Percentiles rank a stretch among this genome's conserved stretches.
These are phyloP conservation scores for Hemicordylus capensis DNA, from an alignment of 2,113 vertebrate genomes.

Conservation along the genomic window DNA sequence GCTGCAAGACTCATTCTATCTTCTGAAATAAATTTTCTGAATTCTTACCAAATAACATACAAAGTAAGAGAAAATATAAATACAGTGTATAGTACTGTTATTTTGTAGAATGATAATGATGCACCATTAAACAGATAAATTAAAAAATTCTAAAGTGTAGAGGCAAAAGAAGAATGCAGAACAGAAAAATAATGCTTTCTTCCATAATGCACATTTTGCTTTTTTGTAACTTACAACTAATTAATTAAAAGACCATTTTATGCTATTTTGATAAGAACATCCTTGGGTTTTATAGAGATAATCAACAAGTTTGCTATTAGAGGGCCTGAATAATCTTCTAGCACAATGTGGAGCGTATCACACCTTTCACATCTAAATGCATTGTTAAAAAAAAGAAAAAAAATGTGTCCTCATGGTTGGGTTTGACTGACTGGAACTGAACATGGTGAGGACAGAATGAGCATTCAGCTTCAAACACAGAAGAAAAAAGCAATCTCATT, in stretches of 20 bases:
- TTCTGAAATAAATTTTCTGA: conserved; percentile 47
- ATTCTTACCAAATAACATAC: conserved; percentile 41
- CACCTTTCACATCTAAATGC: conserved; percentile 48
- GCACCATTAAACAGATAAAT: conserved; percentile 44
- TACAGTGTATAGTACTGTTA: conserved; percentile 39
- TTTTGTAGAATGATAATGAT: conserved; percentile 57
- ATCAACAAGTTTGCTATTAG: conserved; percentile 50
- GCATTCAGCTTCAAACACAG: conserved; percentile 55
- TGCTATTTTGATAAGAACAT: conserved; percentile 36
- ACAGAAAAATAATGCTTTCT: conserved; percentile 55
- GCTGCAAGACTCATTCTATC: conserved; percentile 34
- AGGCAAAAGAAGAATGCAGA: conserved; percentile 25
- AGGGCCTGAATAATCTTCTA: conserved; percentile 53
- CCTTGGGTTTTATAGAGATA: conserved; percentile 23
- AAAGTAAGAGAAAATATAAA: conserved; percentile 47
- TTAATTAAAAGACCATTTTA: conserved; percentile 59
- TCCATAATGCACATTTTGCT: conserved; percentile 50
- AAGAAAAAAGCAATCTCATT: conserved; percentile 57
- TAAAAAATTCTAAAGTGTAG: conserved; percentile 58
- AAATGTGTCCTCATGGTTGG: conserved; percentile 18
- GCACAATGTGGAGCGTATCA: conserved; percentile 44
- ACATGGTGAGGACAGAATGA: conserved; percentile 55
- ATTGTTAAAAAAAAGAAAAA: conserved; percentile 31
- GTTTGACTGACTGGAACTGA: conserved; percentile 61
- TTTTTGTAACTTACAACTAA: conserved; percentile 49